These are phyloP conservation scores for Serripes groenlandicus DNA, from an alignment of 2,888 invertebrate genomes.

Conservation along the genomic window DNA sequence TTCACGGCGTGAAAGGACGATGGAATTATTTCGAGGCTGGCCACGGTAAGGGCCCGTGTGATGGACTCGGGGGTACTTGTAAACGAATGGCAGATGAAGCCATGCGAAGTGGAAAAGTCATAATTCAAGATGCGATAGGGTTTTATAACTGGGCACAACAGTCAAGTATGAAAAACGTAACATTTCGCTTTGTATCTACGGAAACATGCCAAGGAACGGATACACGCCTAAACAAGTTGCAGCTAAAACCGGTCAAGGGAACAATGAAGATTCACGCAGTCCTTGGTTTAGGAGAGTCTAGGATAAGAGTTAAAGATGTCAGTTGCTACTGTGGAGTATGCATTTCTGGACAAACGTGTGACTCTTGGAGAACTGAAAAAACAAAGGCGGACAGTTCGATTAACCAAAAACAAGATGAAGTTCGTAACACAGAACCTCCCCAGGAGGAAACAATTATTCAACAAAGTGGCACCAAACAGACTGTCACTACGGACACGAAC, in stretches of 20 bases:
- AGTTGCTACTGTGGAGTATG: conserved; percentile 27
- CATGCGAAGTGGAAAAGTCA: conserved; percentile 13
- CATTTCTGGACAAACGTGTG: too few relatives aligned
- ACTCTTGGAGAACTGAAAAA: too few relatives aligned
- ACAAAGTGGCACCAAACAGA: too few relatives aligned
- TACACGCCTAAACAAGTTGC: background rate
- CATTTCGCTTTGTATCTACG: conserved; percentile 27
- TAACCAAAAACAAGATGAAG: too few relatives aligned
- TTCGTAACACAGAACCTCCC: too few relatives aligned
- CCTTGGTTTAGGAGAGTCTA: background rate
- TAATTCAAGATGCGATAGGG: conserved; percentile 35
- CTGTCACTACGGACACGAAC: too few relatives aligned
- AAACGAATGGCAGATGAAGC: conserved; percentile 57
- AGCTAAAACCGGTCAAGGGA: conserved; percentile 16
- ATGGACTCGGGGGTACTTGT: conserved; percentile 50
- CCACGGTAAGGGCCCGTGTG: conserved; percentile 59
- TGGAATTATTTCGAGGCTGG: conserved; percentile 64
- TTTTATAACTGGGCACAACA: conserved; percentile 42
- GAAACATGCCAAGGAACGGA: conserved; percentile 5
- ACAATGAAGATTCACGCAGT: conserved; percentile 34
- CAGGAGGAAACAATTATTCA: too few relatives aligned
- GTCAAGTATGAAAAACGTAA: conserved; percentile 37
- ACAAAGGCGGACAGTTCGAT: too few relatives aligned
- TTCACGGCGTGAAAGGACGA: conserved; percentile 20
- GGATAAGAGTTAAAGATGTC: background rate